phyloP scores from a whole-genome alignment of 2,888 invertebrate species.

The Baronia brevicornis region DNA sequence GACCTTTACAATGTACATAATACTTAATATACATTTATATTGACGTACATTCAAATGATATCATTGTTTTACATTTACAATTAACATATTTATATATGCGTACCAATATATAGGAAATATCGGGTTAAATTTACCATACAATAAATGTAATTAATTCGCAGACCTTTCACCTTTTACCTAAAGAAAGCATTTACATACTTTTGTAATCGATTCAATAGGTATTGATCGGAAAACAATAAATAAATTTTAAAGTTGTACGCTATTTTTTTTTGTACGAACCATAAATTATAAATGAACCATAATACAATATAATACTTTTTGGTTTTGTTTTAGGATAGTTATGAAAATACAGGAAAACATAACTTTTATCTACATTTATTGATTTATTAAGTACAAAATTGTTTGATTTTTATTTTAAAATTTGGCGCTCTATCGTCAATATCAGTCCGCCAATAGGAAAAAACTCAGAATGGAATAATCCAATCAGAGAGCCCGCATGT shows the following conservation, averaged over 20 bases:
- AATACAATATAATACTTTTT: conserved; percentile 3
- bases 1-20: background rate
- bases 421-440: conserved; percentile 32
- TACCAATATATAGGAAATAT: conserved; percentile 12
- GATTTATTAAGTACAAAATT: no score
- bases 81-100: conserved; percentile 20
- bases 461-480: conserved; percentile 26
- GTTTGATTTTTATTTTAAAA: conserved; percentile 29
- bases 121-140: conserved; percentile 26
- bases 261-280: no score
- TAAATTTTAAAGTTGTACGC: no score
- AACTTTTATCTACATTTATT: no score
- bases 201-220: conserved; percentile 4
- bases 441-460: conserved; percentile 41
- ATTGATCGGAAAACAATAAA: no score
- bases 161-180: conserved; percentile 34
- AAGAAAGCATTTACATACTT: conserved; percentile 23
- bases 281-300: no score
- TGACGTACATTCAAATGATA: background rate
- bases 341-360: no score
- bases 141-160: conserved; percentile 28
- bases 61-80: conserved; percentile 12
- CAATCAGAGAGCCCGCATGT: conserved; percentile 56
- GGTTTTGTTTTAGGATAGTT: background rate
- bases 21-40: background rate